Base-by-base conservation (phyloP, 2,888 invertebrate genomes). In the Oxystoma pomonae region DNA sequence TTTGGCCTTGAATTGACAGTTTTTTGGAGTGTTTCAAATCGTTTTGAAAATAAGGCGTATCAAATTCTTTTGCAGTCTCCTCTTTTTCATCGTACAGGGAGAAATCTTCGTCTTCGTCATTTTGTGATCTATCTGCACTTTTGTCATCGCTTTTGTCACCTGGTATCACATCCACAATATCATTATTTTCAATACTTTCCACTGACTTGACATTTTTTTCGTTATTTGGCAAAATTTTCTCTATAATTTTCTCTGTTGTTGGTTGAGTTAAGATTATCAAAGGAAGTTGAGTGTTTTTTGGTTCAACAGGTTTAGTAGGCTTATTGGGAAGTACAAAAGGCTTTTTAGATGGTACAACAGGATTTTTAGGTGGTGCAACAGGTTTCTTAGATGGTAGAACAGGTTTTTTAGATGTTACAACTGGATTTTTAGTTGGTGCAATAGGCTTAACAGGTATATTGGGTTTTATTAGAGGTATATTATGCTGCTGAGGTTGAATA, bases 21-120 rank as follows among this genome's bases (percentile, higher is more conserved):
- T 53, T 19, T 19, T 3, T 3, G n/a, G 5, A 7, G 53, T 53
- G 53, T 9, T 12, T 50, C 50, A n/a, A n/a, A n/a, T 50, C 50
- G 53, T 17, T 5, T 16, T 16, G 7, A 16, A 53, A 16, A 5
- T 5, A 19, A 16, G 53, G 53, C 5, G 5, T 16, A 9, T 61
- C 63, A 18, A 62, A 62, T 1, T 63, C 59, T 16, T 61, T 60
- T 9, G 65, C 52, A 1, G 61, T 21, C 58, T 66, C 61, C 7
- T 69, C 58, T 35, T 35, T 35, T 35, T 35, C 35, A 35, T 35
- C 35, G 12, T 35, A 35, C 3, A 7, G 35, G 3, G 35, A 35
- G 3, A 64, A 62, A 20, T 66, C 64, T 16, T 71, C 67, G 16
- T 66, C 65, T 53, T 67, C 67, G 5, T 68, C 66, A 16, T n/a